Evolutionary conservation across 1,140 invertebrate species (phyloP).

Genomic region (Diachasmimorpha longicaudata): DNA sequence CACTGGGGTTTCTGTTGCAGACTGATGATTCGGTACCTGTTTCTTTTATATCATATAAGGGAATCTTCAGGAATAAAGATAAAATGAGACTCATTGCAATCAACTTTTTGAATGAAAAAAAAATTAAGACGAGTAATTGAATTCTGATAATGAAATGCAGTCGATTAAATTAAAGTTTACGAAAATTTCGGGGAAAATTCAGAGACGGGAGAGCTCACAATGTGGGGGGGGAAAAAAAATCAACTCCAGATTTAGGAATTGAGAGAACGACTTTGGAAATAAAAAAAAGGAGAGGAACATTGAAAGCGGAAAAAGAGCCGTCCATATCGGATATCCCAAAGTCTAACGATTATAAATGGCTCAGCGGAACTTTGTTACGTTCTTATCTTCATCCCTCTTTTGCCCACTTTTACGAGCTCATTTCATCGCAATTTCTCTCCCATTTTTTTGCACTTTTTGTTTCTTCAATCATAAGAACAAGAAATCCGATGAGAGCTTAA

Average conservation of each 20-base stretch:
- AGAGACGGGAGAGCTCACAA: neutral
- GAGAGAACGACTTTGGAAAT: neutral
- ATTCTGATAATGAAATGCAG: neutral
- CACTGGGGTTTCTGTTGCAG: slow-evolving; percentile 52
- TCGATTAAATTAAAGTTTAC: neutral
- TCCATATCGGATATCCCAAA: slow-evolving; percentile 28
- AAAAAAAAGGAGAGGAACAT: neutral
- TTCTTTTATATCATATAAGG: neutral
- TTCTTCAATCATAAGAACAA: slow-evolving; percentile 9
- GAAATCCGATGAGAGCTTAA: slow-evolving; percentile 9
- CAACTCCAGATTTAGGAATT: neutral
- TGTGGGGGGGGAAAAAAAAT: neutral
- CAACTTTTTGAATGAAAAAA: no score
- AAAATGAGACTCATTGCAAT: no score
- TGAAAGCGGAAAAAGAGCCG: neutral
- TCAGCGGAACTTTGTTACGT: slow-evolving; percentile 9
- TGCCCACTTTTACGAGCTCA: neutral
- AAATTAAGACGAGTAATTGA: neutral
- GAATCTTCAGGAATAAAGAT: neutral
- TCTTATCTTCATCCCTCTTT: slow-evolving; percentile 13
- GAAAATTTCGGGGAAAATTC: neutral
- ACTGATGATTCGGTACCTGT: slow-evolving; percentile 51
- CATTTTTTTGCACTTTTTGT: neutral
- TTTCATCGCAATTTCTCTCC: slow-evolving; percentile 12
- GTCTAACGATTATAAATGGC: slow-evolving; percentile 35